Base-by-base conservation (phyloP, 2,888 invertebrate species). In the Thereva nobilitata region DNA sequence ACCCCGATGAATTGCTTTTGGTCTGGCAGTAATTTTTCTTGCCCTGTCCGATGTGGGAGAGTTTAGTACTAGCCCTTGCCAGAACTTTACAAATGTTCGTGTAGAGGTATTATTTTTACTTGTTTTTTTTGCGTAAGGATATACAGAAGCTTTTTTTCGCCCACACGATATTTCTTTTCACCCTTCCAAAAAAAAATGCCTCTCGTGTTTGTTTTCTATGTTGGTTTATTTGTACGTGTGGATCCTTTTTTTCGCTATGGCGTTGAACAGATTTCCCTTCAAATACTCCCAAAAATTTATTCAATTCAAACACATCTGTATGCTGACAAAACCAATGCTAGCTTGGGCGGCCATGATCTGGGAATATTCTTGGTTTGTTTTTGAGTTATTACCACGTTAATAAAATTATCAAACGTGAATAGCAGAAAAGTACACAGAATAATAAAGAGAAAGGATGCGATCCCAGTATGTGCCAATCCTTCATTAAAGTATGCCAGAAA, bases 341-440 rank as follows among this genome's bases (percentile, higher is more conserved):
- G 23, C 47, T 8, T 42, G 40, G 54, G 64, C n/a, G 38, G n/a
- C 53, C 47, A 54, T 47, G 47, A 53, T 69, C 67, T 54, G 54
- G 42, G 57, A 40, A 59, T 61, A 67, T 67, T 57, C 64, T 69
- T 67, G 67, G 67, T 69, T 69, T 67, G 67, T 69, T 69, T 67
- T 69, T 67, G 67, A 69, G 69, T 69, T 69, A 69, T 69, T 69
- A 69, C 66, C 69, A 67, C 69, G 69, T 69, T 69, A 69, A 69
- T 69, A 67, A 69, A 69, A 69, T 69, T 67, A 69, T 69, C 69
- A 69, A 67, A 67, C 69, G 69, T 61, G 55, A 44, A 40, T 53
- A 47, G 45, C 44, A 67, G 65, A 50, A 69, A 69, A 61, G 45
- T 57, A 69, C 67, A 69, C 57, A 69, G 23, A 23, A 23, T 23